phyloP scores from a whole-genome alignment of 2,797 vertebrate species.

The Alosa sapidissima region DNA sequence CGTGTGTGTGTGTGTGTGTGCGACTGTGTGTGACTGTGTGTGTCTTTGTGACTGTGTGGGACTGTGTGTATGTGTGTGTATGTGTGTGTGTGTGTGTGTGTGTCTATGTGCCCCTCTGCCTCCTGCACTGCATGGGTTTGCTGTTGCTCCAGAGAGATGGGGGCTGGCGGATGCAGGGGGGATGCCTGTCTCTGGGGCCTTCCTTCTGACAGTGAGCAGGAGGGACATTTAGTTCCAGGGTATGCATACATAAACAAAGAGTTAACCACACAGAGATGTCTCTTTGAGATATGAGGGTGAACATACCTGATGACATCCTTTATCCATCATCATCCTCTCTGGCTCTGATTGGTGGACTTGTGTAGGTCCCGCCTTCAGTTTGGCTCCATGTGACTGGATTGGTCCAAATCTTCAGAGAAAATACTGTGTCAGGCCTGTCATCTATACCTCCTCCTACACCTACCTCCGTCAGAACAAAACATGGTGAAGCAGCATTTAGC shows the following conservation, averaged over 20 bases:
- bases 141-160: not conserved
- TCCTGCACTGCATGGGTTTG: not conserved
- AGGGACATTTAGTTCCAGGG: not conserved
- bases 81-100: not conserved
- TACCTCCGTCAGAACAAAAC: too few relatives aligned
- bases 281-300: not conserved
- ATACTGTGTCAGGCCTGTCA: not conserved
- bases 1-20: too few relatives aligned
- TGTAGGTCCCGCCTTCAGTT: not conserved
- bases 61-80: not conserved
- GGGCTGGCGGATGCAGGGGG: not conserved
- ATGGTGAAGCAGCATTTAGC: too few relatives aligned
- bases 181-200: not conserved
- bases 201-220: not conserved
- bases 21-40: too few relatives aligned
- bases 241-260: constrained; percentile 7
- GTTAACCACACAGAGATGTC: not conserved
- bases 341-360: not conserved
- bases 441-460: not conserved
- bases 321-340: not conserved
- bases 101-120: not conserved
- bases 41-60: too few relatives aligned
- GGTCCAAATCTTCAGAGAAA: not conserved
- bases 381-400: not conserved
- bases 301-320: not conserved